Base-by-base conservation (phyloP, 2,888 invertebrate species). In the Lasioglossum oenotherae region DNA sequence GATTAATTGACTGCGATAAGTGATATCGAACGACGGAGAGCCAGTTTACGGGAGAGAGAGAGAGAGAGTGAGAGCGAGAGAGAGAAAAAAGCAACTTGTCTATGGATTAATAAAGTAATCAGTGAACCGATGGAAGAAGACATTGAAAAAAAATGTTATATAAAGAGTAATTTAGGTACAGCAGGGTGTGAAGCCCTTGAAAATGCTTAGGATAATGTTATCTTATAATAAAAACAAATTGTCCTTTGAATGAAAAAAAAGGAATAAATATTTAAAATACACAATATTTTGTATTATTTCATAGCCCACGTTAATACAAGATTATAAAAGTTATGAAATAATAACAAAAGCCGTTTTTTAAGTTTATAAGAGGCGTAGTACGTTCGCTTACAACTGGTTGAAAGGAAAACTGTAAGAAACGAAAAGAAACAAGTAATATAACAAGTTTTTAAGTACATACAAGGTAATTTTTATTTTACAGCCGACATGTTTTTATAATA, bases 211-310 rank as follows among this genome's bases (percentile, higher is more conserved):
- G 94, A 95, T 95, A 95, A 95, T 94, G 95, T 95, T 95, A 95
- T 95, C 94, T 95, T 94, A 95, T 95, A 94, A 94, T 94, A 94
- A 94, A 93, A 94, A 94, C 92, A 94, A 95, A 94, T 94, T 95
- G 93, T 94, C 95, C 95, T 95, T 94, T 94, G 91, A 94, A 94
- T 92, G 93, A 93, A 93, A 92, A 91, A 91, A 92, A 94, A 94
- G 95, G 94, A 95, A 95, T 95, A 95, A 95, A 95, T 95, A 95
- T 95, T 95, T 95, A 95, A 95, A 95, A 95, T 95, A 95, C 93
- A 94, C 81, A 80, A 80, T 76, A 86, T 81, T 87, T 86, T 86
- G 84, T 81, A 83, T 90, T 88, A 91, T 91, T 90, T 86, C 86
- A 82, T 87, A 80, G 85, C 87, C 89, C 82, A 82, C 72, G 82